Evolutionary conservation across 2,888 invertebrate genomes (phyloP), one percentile per base, ranked within the genome.

Genomic region (Chrysodeixis includens): DNA sequence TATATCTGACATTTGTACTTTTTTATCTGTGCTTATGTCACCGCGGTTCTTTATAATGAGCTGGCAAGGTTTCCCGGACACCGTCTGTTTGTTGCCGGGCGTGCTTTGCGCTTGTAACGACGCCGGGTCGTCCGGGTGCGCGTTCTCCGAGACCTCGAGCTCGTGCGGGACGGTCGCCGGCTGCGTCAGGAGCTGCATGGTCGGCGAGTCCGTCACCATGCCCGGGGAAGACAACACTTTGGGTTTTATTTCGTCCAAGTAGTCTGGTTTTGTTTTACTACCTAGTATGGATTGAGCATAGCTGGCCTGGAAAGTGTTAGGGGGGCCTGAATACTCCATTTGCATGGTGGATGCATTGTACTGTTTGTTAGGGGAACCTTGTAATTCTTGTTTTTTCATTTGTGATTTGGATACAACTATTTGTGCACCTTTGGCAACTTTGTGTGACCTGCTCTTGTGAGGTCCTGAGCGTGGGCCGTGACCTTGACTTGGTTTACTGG

Each of bases 281-380:
- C 91, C 91, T 74, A 94, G 80, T 69, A 94, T 83, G 20, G 95
- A 89, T 79, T 95, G 94, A 56, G 95, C 93, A 76, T 95, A 95
- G 71, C 89, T 94, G 12, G 95, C 94, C 82, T 95, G 95, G 83
- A 95, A 95, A 14, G 93, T 90, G 65, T 91, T 92, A 5, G 94
- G 94, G 0, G 94, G 88, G 1, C 90, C 93, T 4, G 90, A 78
- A 62, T 92, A 93, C 30, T 94, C 93, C 44, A 90, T 69, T 71
- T 91, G 91, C 72, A 89, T 68, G 1, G 89, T 76, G n/a, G 79
- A 78, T 6, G 88, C 78, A 65, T 88, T 90, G 81, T 90, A 91
- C 63, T 88, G 89, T 79, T 91, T 92, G 64, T 78, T 84, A 18
- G 93, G 92, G 5, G 92, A 91, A 30, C 85, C 69, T 5, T 88